Evolutionary conservation across 2,797 vertebrate genomes (phyloP).

Genomic region (Malurus leucopterus): DNA sequence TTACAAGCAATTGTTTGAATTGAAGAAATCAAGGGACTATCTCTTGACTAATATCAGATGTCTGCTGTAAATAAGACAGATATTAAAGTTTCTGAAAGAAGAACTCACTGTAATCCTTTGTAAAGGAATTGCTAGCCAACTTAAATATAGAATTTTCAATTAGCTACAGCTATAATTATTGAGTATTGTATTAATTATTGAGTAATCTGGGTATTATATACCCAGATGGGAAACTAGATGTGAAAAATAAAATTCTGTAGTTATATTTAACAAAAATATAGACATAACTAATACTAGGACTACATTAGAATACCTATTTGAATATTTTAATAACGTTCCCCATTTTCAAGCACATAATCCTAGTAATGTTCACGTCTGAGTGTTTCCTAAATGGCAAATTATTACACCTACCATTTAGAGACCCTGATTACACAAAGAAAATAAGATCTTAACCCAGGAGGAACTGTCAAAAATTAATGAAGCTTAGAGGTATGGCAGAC

Average conservation of each 20-base stretch:
- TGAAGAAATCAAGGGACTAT: background rate
- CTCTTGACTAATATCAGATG: background rate
- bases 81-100: background rate
- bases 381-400: slow-evolving; percentile 35
- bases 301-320: background rate
- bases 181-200: no score
- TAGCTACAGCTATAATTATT: background rate
- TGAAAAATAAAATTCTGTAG: background rate
- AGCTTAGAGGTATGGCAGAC: background rate
- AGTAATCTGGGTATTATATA: no score
- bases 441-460: background rate
- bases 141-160: background rate
- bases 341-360: slow-evolving; percentile 23
- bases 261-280: slow-evolving; percentile 11
- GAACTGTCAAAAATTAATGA: background rate
- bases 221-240: background rate
- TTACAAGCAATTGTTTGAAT: background rate
- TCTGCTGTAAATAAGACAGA: background rate
- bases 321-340: slow-evolving; percentile 9
- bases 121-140: background rate
- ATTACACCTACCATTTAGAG: background rate
- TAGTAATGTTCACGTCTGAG: background rate
- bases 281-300: background rate
- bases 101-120: background rate
- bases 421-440: background rate